A percentile compares a stretch with the other conserved stretches of the same genome.
Evolutionary conservation across 2,888 invertebrate species (phyloP).

Genomic region (Drosophila nr. perissopoda): DNA sequence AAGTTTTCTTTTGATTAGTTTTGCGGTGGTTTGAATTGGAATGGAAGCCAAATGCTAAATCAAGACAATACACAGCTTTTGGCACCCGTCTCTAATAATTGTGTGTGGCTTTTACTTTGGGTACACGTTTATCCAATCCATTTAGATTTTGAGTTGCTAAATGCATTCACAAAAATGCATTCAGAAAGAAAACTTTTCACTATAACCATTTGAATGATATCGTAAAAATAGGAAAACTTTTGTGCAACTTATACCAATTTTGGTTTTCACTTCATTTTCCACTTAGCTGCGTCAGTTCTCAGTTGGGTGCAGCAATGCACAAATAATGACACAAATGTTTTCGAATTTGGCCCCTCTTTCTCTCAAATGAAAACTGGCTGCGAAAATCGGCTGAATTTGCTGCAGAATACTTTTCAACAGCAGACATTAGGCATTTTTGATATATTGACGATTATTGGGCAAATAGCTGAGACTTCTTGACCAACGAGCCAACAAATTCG

Average conservation of each 20-base stretch:
- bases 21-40: slow-evolving; percentile 14
- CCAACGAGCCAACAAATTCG: slow-evolving; percentile 65
- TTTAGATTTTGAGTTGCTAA: slow-evolving; percentile 3
- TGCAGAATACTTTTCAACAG: slow-evolving; percentile 50
- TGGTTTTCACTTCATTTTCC: slow-evolving; percentile 41
- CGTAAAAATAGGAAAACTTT: slow-evolving; percentile 23
- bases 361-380: slow-evolving; percentile 10
- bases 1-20: slow-evolving; percentile 80
- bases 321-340: slow-evolving; percentile 49
- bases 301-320: slow-evolving; percentile 46
- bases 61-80: not conserved
- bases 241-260: slow-evolving; percentile 16
- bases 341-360: slow-evolving; percentile 16
- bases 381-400: slow-evolving; percentile 21
- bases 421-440: slow-evolving; percentile 68
- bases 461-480: slow-evolving; percentile 57
- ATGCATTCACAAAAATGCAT: slow-evolving; percentile 9
- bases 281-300: slow-evolving; percentile 38
- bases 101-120: slow-evolving; percentile 26
- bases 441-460: slow-evolving; percentile 79
- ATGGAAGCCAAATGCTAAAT: slow-evolving; percentile 7
- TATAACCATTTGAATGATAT: not conserved
- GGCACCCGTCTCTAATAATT: slow-evolving; percentile 4
- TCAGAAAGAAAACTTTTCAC: not conserved
- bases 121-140: not conserved